phyloP scores from a whole-genome alignment of 1,140 invertebrate genomes.

The Matsumurasca onukii region DNA sequence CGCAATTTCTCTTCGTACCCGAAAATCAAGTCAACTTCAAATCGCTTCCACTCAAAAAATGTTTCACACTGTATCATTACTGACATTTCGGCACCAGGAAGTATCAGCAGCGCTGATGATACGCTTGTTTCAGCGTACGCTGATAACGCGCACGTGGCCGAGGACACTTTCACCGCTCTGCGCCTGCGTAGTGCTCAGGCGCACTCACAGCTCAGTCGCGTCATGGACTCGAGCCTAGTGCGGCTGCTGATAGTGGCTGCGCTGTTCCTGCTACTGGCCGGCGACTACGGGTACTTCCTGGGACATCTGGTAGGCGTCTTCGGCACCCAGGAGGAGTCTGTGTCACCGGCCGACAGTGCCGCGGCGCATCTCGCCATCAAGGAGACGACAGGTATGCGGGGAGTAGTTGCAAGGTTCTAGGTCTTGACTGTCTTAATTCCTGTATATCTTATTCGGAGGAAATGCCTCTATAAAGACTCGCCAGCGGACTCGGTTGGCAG shows the following conservation, averaged over 20 bases:
- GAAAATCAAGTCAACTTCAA: too few relatives aligned
- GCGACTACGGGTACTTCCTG: constrained; percentile 32
- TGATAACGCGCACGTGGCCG: background rate
- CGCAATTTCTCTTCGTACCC: too few relatives aligned
- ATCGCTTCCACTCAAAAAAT: too few relatives aligned
- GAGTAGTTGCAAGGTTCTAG: too few relatives aligned
- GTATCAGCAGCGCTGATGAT: too few relatives aligned
- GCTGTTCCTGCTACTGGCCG: constrained; percentile 37
- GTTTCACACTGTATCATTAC: too few relatives aligned
- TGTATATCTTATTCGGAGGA: background rate
- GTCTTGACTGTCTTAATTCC: background rate
- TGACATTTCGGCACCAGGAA: too few relatives aligned
- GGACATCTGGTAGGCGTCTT: constrained; percentile 21
- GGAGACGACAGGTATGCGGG: background rate
- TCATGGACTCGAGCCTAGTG: constrained; percentile 33
- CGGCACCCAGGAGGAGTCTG: background rate
- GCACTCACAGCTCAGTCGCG: background rate
- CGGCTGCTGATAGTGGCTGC: constrained; percentile 32
- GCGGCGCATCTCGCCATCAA: background rate
- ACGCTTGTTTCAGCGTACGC: too few relatives aligned
- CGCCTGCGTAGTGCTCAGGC: too few relatives aligned
- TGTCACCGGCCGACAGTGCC: background rate
- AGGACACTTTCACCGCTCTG: background rate
- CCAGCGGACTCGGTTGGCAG: background rate
- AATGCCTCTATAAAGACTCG: background rate